Evolutionary conservation across 2,797 vertebrate species (phyloP).

Genomic region (Leucoraja ocellata): DNA sequence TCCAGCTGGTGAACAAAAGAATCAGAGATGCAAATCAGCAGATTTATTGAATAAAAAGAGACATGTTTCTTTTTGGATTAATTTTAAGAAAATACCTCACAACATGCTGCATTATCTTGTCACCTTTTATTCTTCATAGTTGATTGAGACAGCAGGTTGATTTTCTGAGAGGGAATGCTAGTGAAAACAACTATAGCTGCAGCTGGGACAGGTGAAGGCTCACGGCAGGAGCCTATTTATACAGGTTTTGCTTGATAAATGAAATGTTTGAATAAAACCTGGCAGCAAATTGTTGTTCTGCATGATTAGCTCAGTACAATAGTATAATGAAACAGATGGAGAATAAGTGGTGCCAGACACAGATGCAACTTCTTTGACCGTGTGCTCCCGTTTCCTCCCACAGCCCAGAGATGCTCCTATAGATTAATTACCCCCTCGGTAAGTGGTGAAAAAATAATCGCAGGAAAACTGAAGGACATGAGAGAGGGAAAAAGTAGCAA

Average conservation of each 20-base stretch:
- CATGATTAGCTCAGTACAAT: constrained; percentile 1
- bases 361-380: background rate
- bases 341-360: background rate
- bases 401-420: too few species aligned
- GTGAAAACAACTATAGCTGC: background rate
- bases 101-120: background rate
- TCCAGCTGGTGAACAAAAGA: background rate
- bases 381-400: background rate
- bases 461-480: too few species aligned
- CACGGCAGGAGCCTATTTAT: background rate
- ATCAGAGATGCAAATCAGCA: background rate
- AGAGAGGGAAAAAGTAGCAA: too few species aligned
- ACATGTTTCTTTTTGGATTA: background rate
- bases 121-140: background rate
- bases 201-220: constrained; percentile 22
- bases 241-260: constrained; percentile 23
- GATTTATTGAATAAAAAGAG: background rate
- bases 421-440: too few species aligned
- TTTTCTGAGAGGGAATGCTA: background rate
- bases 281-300: constrained; percentile 31
- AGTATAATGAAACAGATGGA: constrained; percentile 15
- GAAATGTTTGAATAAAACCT: constrained; percentile 31
- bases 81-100: background rate
- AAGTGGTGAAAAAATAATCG: too few species aligned
- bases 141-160: constrained; percentile 7